Evolutionary conservation across 2,797 vertebrate species (phyloP), one percentile per base, ranked within the genome.

Genomic region (Cyclura pinguis): DNA sequence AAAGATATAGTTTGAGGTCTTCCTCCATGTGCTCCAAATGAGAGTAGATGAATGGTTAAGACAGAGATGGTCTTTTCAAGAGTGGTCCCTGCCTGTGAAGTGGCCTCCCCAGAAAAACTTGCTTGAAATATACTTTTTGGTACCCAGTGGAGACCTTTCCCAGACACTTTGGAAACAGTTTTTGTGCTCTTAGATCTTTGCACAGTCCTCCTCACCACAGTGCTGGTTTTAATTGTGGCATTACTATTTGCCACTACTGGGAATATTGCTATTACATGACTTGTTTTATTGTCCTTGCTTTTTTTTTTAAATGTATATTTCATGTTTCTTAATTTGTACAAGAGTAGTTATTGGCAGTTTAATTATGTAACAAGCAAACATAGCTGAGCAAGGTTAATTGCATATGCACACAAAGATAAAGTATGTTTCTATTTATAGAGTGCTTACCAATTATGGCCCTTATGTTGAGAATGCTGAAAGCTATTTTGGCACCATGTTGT

Each of bases 401-500:
- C 77, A 27, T 67, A 42, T 27, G 22, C 14, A 47, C 64, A 47
- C 27, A 67, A 67, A n/a, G 32, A 32, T 13, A 72, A 72, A 72
- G 14, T 6, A n/a, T 73, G 32, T 35, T 55, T 38, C 52, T 76
- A 59, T 57, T 42, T 59, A 5, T 35, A 27, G 20, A 42, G 24
- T 35, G 1, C 10, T 69, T 50, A 55, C 78, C 77, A 88, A 69
- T 85, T 67, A 85, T 62, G 67, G 27, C 57, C 50, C 57, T 64
- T 29, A 76, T 57, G 76, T n/a, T 35, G 50, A n/a, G 80, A 57
- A 72, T 14, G 55, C 7, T 73, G 57, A 90, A 89, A 84, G 73
- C 1, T 0, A 0, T 3, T 67, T 32, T 42, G 6, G 6, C 5
- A 73, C 22, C 7, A n/a, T 35, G n/a, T 38, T n/a, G 35, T 76